A percentile compares a stretch with the other conserved stretches of the same genome.
Conservation (phyloP, 1,140 invertebrate species). For the Trichonephila clavata region DNA sequence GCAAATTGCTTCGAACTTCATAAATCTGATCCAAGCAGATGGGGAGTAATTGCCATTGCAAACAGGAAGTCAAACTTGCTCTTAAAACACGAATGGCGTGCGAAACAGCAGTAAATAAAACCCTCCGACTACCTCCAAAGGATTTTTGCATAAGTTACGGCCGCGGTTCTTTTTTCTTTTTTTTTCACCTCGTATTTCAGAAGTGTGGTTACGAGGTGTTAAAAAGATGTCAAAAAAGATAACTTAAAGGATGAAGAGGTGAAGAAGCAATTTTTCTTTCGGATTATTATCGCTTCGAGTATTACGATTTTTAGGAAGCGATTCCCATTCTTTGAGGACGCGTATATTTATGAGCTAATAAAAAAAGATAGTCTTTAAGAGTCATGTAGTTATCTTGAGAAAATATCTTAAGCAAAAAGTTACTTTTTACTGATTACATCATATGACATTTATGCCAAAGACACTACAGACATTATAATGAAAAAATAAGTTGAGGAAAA, state of each 20-base stretch:
- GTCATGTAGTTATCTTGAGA: not conserved
- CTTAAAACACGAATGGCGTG: slow-evolving; percentile 70
- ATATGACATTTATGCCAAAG: not conserved
- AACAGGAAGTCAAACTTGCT: slow-evolving; percentile 65
- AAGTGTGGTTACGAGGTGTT: slow-evolving; percentile 67
- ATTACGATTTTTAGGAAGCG: not conserved
- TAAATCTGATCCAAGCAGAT: slow-evolving; percentile 35
- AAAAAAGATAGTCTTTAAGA: not conserved
- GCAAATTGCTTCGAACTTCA: slow-evolving; percentile 54
- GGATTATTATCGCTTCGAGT: slow-evolving; percentile 60
- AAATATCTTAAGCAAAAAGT: not conserved
- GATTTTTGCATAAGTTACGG: slow-evolving; percentile 72
- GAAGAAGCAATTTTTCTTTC: slow-evolving; percentile 37
- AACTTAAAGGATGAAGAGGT: slow-evolving; percentile 13
- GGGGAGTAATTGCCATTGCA: slow-evolving; percentile 46
- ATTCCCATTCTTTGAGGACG: not conserved
- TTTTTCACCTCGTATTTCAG: slow-evolving; percentile 59
- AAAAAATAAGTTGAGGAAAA: not conserved
- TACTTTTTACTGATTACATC: not conserved
- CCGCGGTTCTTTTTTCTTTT: not conserved
- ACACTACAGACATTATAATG: not conserved
- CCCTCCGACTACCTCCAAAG: not conserved
- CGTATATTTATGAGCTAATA: slow-evolving; percentile 13
- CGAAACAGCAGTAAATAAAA: slow-evolving; percentile 68
- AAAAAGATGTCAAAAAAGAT: slow-evolving; percentile 63